Conservation (phyloP, 2,113 vertebrate genomes). For the Actenoides lindsayi region DNA sequence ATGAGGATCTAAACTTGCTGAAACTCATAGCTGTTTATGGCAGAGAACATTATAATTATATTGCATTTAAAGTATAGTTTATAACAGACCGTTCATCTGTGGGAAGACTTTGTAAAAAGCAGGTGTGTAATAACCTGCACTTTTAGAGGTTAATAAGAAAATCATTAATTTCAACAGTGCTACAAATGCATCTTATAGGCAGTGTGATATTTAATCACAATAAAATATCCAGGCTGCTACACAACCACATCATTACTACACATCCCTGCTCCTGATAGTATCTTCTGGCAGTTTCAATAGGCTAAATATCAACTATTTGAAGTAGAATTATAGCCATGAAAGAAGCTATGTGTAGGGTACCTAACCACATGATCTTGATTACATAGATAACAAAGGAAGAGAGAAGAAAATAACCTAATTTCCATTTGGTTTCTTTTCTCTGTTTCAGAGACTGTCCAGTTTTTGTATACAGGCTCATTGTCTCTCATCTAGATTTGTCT, state of each 20-base stretch:
- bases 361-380: not conserved
- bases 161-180: not conserved
- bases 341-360: not conserved
- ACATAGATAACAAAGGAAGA: not conserved
- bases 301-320: not conserved
- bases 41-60: not conserved
- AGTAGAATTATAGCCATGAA: not conserved
- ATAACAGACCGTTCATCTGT: not conserved
- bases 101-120: not conserved
- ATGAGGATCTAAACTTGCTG: not conserved
- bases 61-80: not conserved
- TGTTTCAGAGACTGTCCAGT: not conserved
- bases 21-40: not conserved
- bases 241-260: not conserved
- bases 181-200: not conserved
- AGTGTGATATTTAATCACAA: not conserved
- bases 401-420: not conserved
- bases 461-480: not conserved
- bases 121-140: not conserved
- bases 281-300: not conserved
- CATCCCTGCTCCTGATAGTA: not conserved
- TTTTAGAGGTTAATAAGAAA: not conserved
- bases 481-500: not conserved
- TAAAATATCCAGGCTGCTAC: not conserved
- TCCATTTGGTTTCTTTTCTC: not conserved